phyloP scores from a whole-genome alignment of 1,140 invertebrate genomes.

The Camponotus vicinus region DNA sequence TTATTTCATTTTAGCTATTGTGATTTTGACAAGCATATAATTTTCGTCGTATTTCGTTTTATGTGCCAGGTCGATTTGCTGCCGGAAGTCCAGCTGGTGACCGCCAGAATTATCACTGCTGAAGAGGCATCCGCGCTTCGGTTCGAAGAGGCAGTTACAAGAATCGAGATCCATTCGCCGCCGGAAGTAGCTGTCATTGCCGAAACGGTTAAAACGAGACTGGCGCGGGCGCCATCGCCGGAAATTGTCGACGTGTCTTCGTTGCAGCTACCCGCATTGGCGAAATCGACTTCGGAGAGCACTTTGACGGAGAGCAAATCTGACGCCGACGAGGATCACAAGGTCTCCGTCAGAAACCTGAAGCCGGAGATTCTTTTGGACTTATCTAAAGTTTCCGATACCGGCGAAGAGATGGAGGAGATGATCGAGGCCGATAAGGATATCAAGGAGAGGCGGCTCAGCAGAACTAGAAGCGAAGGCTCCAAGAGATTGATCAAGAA shows the following conservation, averaged over 20 bases:
- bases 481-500: constrained; percentile 59
- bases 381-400: constrained; percentile 78
- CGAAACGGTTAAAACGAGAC: constrained; percentile 48
- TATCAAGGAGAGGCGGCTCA: constrained; percentile 58
- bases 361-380: constrained; percentile 82
- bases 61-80: constrained; percentile 43
- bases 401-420: constrained; percentile 26
- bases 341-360: constrained; percentile 80
- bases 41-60: neutral
- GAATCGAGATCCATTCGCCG: constrained; percentile 62
- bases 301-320: constrained; percentile 58
- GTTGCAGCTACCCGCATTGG: constrained; percentile 67
- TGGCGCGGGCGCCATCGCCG: constrained; percentile 57
- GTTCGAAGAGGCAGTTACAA: constrained; percentile 51
- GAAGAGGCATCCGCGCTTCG: constrained; percentile 73
- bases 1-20: neutral
- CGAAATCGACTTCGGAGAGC: constrained; percentile 81
- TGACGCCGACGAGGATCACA: constrained; percentile 45
- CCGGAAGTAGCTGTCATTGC: constrained; percentile 47
- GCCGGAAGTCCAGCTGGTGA: constrained; percentile 77
- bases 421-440: constrained; percentile 12
- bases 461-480: constrained; percentile 71
- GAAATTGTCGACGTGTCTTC: constrained; percentile 52
- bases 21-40: neutral
- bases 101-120: constrained; percentile 77